Percentiles rank a stretch among this genome's conserved stretches.
Evolutionary conservation across 2,113 vertebrate genomes (phyloP).

Genomic region (Vanacampus margaritifer): DNA sequence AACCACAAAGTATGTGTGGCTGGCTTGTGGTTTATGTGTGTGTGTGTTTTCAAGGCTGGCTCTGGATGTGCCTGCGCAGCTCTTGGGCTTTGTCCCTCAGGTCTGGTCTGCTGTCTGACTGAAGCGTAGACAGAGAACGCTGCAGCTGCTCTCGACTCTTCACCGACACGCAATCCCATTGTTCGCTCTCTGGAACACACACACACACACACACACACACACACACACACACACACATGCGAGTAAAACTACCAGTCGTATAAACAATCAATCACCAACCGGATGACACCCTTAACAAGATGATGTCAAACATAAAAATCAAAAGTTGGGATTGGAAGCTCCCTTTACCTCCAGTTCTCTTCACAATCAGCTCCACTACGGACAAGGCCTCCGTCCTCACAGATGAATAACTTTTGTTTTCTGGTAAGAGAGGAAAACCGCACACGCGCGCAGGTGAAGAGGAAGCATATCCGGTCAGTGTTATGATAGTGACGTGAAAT

Average conservation of each 20-base stretch:
- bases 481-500: not conserved
- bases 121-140: constrained; percentile 84
- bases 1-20: constrained; percentile 2
- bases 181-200: constrained; percentile 79
- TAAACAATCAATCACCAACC: not conserved
- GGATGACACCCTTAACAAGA: not conserved
- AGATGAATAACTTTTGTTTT: constrained; percentile 96
- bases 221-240: constrained; percentile 9
- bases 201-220: constrained; percentile 9
- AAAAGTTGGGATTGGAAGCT: too few relatives aligned
- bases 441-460: not conserved
- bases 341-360: constrained; percentile 82
- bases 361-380: constrained; percentile 87
- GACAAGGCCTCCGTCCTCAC: constrained; percentile 92
- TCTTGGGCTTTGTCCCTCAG: constrained; percentile 86
- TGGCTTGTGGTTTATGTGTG: not conserved
- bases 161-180: constrained; percentile 84
- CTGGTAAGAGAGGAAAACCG: constrained; percentile 60
- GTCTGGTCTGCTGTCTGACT: constrained; percentile 85
- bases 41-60: constrained; percentile 61
- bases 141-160: constrained; percentile 84
- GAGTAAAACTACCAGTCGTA: too few relatives aligned
- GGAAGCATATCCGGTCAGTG: fast-evolving
- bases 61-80: constrained; percentile 85
- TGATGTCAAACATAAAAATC: too few relatives aligned